Evolutionary conservation across 2,113 vertebrate genomes (phyloP), one percentile per base, ranked within the genome.

Genomic region (Acrocephalus arundinaceus): DNA sequence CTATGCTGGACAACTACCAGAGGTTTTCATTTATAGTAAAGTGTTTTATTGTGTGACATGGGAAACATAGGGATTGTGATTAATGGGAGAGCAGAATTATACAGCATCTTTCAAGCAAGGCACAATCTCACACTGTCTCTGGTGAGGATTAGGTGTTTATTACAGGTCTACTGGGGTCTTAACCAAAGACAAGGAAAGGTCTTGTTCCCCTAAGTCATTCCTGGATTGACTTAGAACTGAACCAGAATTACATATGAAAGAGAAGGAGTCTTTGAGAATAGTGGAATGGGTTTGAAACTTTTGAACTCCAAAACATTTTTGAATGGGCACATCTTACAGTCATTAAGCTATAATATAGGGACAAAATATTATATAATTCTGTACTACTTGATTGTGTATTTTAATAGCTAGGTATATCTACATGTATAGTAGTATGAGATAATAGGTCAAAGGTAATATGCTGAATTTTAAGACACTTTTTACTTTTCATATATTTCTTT

Each of bases 141-240:
- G 87, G 58, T 71, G 85, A 87, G 51, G 57, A 9, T 92, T 89
- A 85, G 74, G 33, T 87, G 46, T 71, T 92, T 94, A 37, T 75
- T 86, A 54, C 18, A 82, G 41, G 31, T 63, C 78, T 61, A n/a
- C 81, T 67, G 82, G n/a, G 41, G 43, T 49, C 91, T 94, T 96
- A 94, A 83, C 31, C 19, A 81, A 97, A 96, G 71, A 93, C 16
- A 96, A 95, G 37, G 94, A 73, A 81, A 91, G 41, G 30, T 90
- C 51, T 96, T 96, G 51, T 93, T 93, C 43, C 65, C 30, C 35
- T 31, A 48, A 65, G 48, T 92, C 35, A 45, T 90, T 91, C 37
- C 61, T 68, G 27, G 85, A 91, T 95, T 83, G 48, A 27, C 49
- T 86, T 30, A 89, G 89, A 94, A 81, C 13, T 84, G 73, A 90